A percentile compares a stretch with the other conserved stretches of the same genome.
phyloP scores from a whole-genome alignment of 2,888 invertebrate genomes.

The Pseudeuparius sepicola region DNA sequence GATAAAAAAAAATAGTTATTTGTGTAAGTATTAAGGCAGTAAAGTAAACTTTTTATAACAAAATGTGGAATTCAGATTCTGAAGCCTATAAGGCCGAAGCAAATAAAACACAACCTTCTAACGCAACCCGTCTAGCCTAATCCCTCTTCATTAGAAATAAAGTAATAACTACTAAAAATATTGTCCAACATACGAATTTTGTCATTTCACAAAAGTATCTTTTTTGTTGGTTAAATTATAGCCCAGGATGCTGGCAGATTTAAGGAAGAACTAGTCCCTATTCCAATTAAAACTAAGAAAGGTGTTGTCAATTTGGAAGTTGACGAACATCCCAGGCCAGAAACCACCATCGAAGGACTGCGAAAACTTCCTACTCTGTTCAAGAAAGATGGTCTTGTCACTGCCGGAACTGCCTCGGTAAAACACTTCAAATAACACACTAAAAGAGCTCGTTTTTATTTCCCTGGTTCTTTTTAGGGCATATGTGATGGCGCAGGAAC shows the following conservation, averaged over 20 bases:
- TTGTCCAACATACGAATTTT: no score
- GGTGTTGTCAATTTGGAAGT: conserved; percentile 66
- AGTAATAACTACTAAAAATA: no score
- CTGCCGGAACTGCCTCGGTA: conserved; percentile 91
- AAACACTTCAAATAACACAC: conserved; percentile 32
- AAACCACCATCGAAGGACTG: conserved; percentile 76
- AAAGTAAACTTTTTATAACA: no score
- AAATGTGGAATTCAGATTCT: no score
- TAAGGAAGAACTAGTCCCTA: conserved; percentile 80
- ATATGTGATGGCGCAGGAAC: conserved; percentile 97
- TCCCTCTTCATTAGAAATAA: no score
- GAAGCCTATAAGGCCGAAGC: no score
- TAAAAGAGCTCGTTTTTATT: not conserved
- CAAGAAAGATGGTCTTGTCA: conserved; percentile 89
- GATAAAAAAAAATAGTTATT: not conserved
- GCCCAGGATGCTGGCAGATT: conserved; percentile 84
- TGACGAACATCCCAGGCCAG: conserved; percentile 91
- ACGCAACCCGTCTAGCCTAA: no score
- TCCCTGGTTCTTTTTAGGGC: conserved; percentile 55
- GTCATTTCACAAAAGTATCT: no score
- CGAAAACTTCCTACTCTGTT: conserved; percentile 82
- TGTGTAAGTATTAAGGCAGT: no score
- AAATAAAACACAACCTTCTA: no score
- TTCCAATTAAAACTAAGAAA: conserved; percentile 74
- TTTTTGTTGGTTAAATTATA: no score